Percentiles rank a stretch among this genome's conserved stretches.
These are phyloP conservation scores for Agonopterix heracliana DNA, from an alignment of 2,888 invertebrate genomes.

Conservation along the genomic window DNA sequence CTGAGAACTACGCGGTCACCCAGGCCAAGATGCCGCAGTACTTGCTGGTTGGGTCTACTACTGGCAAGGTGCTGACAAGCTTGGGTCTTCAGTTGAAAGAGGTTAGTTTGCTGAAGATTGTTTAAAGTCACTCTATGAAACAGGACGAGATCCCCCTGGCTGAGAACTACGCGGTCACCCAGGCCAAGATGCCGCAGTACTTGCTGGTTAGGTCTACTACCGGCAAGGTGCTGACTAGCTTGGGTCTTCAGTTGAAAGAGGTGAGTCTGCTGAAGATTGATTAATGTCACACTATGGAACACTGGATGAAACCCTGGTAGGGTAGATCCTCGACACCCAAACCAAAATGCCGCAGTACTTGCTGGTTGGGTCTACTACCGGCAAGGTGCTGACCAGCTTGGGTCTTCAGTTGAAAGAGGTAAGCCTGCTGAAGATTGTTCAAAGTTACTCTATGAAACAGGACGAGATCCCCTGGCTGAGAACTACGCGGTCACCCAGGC, in stretches of 20 bases:
- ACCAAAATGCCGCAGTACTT: conserved; percentile 81
- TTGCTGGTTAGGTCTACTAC: conserved; percentile 82
- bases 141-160: conserved; percentile 49
- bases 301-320: conserved; percentile 43
- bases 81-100: too few relatives aligned
- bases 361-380: conserved; percentile 80
- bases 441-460: too few relatives aligned
- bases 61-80: too few relatives aligned
- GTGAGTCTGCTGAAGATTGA: conserved; percentile 21
- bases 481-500: too few relatives aligned
- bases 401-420: conserved; percentile 52
- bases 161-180: conserved; percentile 71
- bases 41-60: too few relatives aligned
- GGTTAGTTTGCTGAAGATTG: too few relatives aligned
- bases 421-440: too few relatives aligned
- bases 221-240: conserved; percentile 74
- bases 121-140: conserved; percentile 24
- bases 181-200: conserved; percentile 78
- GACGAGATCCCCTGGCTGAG: too few relatives aligned
- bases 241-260: conserved; percentile 49
- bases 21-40: too few relatives aligned
- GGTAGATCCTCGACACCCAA: conserved; percentile 69
- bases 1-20: too few relatives aligned
- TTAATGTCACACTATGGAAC: conserved; percentile 33
- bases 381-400: conserved; percentile 72